A percentile compares a stretch with the other conserved stretches of the same genome.
Conservation (phyloP, 2,113 vertebrate genomes). For the Aramus guarauna region DNA sequence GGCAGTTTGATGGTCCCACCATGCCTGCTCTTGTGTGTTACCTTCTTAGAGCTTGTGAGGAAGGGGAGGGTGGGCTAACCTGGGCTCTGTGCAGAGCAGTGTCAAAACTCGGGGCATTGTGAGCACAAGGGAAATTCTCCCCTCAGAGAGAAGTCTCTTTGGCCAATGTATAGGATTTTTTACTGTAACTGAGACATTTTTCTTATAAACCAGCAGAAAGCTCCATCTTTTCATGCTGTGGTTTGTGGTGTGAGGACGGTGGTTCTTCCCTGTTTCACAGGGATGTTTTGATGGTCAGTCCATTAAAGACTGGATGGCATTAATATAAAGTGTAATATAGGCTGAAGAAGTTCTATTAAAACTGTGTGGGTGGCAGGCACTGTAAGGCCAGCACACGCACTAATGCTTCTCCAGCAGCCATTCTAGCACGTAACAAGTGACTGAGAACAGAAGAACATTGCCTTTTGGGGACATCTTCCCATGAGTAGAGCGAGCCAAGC, state of each 20-base stretch:
- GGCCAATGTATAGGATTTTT: not conserved
- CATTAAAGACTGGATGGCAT: not conserved
- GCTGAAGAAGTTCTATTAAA: not conserved
- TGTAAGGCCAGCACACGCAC: not conserved
- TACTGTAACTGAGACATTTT: not conserved
- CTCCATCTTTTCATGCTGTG: not conserved
- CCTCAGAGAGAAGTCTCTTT: not conserved
- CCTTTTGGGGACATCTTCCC: not conserved
- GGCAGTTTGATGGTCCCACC: not conserved
- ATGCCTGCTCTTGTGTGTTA: accelerated
- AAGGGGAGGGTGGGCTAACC: not conserved
- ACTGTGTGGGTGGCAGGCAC: not conserved
- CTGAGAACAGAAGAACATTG: not conserved
- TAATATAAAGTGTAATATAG: not conserved
- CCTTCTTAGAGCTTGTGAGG: not conserved
- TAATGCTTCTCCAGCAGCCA: not conserved
- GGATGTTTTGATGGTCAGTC: not conserved
- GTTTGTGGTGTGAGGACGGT: not conserved
- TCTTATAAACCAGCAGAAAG: not conserved
- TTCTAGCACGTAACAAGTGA: not conserved
- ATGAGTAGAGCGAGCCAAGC: not conserved
- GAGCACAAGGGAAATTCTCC: not conserved
- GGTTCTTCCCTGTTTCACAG: not conserved
- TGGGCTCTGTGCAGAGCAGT: not conserved
- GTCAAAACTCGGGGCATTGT: not conserved